Conservation (phyloP, 2,113 vertebrate genomes). For the Ameiurus melas region DNA sequence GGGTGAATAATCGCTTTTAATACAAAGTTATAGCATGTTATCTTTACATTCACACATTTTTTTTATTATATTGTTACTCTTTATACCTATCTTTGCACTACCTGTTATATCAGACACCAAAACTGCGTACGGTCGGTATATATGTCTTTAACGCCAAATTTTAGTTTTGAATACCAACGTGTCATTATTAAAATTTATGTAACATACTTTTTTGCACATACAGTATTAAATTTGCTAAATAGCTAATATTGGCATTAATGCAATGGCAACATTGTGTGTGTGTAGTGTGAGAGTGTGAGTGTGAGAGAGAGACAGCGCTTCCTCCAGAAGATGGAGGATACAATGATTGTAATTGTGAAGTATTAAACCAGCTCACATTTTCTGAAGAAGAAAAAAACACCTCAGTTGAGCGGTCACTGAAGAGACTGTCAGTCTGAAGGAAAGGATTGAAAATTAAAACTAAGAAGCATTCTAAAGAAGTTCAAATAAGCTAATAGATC, state of each 20-base stretch:
- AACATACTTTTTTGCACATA: not conserved
- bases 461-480: not conserved
- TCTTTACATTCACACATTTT: too few species aligned
- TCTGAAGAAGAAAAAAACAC: not conserved
- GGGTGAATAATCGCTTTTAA: too few species aligned
- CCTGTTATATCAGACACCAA: too few species aligned
- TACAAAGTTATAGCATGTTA: too few species aligned
- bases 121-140: not conserved
- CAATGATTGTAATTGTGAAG: not conserved
- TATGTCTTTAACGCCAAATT: not conserved
- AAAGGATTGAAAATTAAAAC: too few species aligned
- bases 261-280: too few species aligned
- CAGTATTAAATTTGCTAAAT: not conserved
- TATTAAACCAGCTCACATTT: not conserved
- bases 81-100: too few species aligned
- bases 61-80: too few species aligned
- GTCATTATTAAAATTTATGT: not conserved
- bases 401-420: not conserved
- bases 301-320: too few species aligned
- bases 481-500: not conserved
- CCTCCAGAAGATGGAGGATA: too few species aligned
- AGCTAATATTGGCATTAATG: too few species aligned
- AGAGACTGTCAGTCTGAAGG: not conserved
- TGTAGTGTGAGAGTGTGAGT: too few species aligned
- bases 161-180: not conserved